phyloP scores from a whole-genome alignment of 2,113 vertebrate species.

The Strigops habroptila region DNA sequence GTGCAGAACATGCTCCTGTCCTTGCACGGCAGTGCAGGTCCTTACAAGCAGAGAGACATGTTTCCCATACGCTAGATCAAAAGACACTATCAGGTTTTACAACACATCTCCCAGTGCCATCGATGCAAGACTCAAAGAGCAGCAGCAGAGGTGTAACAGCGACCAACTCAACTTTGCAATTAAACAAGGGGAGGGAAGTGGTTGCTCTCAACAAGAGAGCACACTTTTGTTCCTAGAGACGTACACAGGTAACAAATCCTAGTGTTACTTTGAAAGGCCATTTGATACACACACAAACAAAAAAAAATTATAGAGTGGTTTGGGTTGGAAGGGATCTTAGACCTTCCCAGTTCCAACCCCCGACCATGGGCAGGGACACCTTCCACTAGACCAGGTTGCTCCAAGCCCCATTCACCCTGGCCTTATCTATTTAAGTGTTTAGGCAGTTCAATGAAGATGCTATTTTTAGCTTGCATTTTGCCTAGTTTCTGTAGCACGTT shows the following conservation, averaged over 20 bases:
- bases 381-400: background rate
- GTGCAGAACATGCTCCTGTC: background rate
- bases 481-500: accelerated
- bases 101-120: background rate
- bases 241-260: background rate
- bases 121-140: background rate
- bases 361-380: background rate
- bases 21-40: background rate
- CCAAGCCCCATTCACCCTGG: background rate
- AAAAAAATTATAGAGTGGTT: background rate
- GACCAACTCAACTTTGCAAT: background rate
- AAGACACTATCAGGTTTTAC: conserved; percentile 19
- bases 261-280: background rate
- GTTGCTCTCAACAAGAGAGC: background rate
- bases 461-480: background rate
- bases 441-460: background rate
- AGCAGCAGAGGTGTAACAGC: background rate
- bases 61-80: background rate
- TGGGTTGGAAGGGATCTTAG: background rate
- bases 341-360: background rate
- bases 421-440: background rate
- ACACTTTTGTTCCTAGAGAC: background rate
- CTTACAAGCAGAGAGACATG: background rate
- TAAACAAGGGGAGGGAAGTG: background rate
- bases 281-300: accelerated